phyloP scores from a whole-genome alignment of 2,113 vertebrate genomes.

The Leiothrix lutea region DNA sequence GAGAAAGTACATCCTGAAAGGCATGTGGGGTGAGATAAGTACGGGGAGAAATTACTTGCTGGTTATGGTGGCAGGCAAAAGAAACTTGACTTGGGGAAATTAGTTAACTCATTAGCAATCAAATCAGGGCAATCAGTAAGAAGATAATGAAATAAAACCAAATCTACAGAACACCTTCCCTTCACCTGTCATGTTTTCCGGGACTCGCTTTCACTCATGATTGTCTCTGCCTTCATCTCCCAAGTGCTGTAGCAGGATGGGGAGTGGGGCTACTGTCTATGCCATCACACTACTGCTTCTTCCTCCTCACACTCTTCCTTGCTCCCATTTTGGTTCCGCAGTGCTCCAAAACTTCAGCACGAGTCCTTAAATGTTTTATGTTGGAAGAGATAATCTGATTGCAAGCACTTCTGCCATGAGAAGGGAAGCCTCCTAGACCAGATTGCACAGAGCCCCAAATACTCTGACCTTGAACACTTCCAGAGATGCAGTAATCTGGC shows the following conservation, averaged over 20 bases:
- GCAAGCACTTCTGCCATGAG: neutral
- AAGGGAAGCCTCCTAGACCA: neutral
- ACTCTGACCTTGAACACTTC: too few relatives aligned
- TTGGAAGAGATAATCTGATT: neutral
- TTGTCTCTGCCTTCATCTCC: neutral
- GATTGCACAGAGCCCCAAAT: accelerated
- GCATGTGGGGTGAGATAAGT: neutral
- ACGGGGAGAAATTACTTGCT: accelerated
- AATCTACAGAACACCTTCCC: neutral
- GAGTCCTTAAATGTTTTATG: neutral
- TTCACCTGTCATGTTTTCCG: neutral
- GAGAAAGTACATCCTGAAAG: neutral
- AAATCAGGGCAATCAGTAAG: neutral
- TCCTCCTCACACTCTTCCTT: neutral
- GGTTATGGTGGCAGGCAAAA: accelerated
- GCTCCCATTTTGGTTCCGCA: neutral
- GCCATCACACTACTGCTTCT: neutral
- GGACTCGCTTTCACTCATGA: neutral
- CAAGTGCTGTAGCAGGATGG: neutral
- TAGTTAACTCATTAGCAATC: neutral
- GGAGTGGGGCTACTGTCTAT: neutral
- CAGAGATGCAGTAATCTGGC: accelerated
- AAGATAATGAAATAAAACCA: neutral
- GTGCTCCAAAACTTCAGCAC: neutral
- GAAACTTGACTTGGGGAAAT: neutral